A percentile compares a stretch with the other conserved stretches of the same genome.
Conservation (phyloP, 2,888 invertebrate species). For the Pseudococcus viburni region DNA sequence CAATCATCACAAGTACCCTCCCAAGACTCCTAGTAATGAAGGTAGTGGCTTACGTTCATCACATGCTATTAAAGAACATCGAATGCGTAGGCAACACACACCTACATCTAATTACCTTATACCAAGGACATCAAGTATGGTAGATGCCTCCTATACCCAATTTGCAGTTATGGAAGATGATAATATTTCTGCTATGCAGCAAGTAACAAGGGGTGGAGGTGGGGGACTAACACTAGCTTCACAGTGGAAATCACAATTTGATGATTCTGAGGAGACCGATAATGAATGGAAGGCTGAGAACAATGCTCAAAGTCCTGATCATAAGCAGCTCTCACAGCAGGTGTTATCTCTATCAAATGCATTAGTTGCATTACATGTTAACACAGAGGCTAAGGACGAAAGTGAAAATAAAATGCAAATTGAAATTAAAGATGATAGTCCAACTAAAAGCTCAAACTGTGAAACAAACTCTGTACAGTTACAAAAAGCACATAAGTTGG, state of each 20-base stretch:
- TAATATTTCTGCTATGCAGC: slow-evolving; percentile 89
- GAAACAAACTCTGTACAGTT: slow-evolving; percentile 22
- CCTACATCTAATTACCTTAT: slow-evolving; percentile 25
- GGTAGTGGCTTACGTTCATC: slow-evolving; percentile 46
- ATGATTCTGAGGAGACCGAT: slow-evolving; percentile 94
- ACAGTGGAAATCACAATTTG: slow-evolving; percentile 96
- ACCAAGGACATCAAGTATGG: slow-evolving; percentile 67
- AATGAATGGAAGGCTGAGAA: slow-evolving; percentile 94
- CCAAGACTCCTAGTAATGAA: not conserved
- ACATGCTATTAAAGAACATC: slow-evolving; percentile 36
- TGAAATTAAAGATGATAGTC: slow-evolving; percentile 58
- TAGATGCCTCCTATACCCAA: slow-evolving; percentile 89
- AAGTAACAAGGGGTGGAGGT: slow-evolving; percentile 90
- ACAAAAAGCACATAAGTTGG: slow-evolving; percentile 19
- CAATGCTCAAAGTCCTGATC: slow-evolving; percentile 74
- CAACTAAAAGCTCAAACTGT: slow-evolving; percentile 42
- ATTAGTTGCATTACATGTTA: slow-evolving; percentile 16
- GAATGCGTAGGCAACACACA: slow-evolving; percentile 59
- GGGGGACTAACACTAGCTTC: slow-evolving; percentile 86
- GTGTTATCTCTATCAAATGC: slow-evolving; percentile 18
- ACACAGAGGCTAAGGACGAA: not conserved
- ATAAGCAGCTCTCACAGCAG: slow-evolving; percentile 69
- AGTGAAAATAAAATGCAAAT: slow-evolving; percentile 28
- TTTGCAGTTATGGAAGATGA: slow-evolving; percentile 95
- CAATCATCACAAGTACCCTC: slow-evolving; percentile 33